phyloP scores from a whole-genome alignment of 1,140 invertebrate species.

The Hyles euphorbiae region DNA sequence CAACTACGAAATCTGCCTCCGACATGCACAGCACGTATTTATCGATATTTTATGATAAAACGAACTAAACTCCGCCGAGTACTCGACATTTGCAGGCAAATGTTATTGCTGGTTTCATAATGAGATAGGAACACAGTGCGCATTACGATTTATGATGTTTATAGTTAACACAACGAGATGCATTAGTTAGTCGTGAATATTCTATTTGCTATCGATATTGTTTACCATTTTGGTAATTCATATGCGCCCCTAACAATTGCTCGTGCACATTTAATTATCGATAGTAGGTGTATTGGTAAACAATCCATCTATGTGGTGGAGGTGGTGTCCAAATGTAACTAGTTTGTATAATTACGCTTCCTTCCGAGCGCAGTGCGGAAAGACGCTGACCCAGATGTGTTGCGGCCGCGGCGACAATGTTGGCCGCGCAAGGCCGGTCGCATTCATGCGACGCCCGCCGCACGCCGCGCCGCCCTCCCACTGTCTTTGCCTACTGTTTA shows the following conservation, averaged over 20 bases:
- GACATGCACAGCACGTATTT: too few species aligned
- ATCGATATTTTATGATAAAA: too few species aligned
- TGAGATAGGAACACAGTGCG: too few species aligned
- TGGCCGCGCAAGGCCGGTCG: conserved; percentile 50
- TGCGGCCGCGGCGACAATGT: conserved; percentile 30
- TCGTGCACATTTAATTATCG: too few species aligned
- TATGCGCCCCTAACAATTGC: too few species aligned
- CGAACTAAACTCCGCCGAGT: too few species aligned
- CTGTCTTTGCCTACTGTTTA: conserved; percentile 20
- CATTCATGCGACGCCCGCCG: conserved; percentile 48
- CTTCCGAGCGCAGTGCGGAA: conserved; percentile 40
- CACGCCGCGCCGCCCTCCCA: conserved; percentile 11
- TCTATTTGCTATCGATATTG: conserved; percentile 2
- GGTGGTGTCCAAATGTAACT: background rate
- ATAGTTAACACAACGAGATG: background rate
- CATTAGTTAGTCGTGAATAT: background rate
- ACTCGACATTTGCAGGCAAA: too few species aligned
- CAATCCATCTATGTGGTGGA: too few species aligned
- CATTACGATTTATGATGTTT: conserved; percentile 1
- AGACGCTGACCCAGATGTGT: conserved; percentile 41
- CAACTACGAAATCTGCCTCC: too few species aligned
- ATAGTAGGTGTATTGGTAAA: too few species aligned
- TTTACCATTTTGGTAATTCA: background rate
- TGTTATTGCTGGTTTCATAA: too few species aligned
- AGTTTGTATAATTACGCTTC: conserved; percentile 18